Conservation (phyloP, 2,888 invertebrate genomes). For the Lithophane leautieri region DNA sequence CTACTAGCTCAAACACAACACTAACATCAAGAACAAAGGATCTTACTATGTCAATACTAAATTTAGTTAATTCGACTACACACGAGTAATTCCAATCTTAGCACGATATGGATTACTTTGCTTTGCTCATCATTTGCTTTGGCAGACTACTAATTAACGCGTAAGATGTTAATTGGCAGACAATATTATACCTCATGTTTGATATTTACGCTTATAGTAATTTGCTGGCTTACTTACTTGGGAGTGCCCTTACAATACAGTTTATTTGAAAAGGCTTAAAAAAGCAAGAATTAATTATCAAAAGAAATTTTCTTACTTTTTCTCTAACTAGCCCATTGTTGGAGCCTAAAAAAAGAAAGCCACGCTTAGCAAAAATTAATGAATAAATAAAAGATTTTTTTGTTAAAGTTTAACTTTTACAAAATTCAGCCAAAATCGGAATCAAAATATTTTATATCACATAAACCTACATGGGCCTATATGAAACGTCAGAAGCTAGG, state of each 20-base stretch:
- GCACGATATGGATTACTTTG: conserved; percentile 12
- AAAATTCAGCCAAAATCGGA: neutral
- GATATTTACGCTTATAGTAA: neutral
- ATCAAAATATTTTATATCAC: no score
- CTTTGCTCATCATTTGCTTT: conserved; percentile 30
- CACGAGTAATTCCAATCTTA: conserved; percentile 30
- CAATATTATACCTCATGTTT: neutral
- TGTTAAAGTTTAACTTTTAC: neutral
- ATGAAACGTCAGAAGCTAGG: no score
- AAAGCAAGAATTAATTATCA: neutral
- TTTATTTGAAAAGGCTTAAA: neutral
- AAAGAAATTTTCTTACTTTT: no score
- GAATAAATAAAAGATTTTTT: no score
- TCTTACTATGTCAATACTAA: conserved; percentile 19
- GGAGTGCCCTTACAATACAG: neutral
- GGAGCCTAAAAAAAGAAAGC: neutral
- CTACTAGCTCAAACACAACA: conserved; percentile 2
- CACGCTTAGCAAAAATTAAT: neutral
- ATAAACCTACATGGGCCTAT: no score
- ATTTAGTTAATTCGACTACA: conserved; percentile 28
- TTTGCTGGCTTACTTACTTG: neutral
- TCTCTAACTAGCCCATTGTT: neutral
- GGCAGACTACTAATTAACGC: conserved; percentile 24
- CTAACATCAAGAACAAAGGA: conserved; percentile 28
- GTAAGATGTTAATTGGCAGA: neutral